phyloP scores from a whole-genome alignment of 2,888 invertebrate species.

The Eumacrocentrus americanus region DNA sequence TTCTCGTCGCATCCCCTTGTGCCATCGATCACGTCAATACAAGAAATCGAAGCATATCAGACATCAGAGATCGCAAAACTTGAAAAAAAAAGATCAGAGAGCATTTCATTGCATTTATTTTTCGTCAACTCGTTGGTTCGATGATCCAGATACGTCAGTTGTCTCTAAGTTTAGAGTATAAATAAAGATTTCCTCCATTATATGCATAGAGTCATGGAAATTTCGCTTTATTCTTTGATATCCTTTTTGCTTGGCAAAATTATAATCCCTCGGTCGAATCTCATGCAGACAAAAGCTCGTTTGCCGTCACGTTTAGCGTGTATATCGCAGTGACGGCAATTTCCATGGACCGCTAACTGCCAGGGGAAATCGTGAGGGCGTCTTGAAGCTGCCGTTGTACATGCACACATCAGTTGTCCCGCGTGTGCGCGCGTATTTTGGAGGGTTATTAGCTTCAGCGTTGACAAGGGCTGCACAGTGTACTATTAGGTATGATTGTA shows the following conservation, averaged over 20 bases:
- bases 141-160: too few species aligned
- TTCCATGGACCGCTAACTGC: neutral
- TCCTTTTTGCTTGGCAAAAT: slow-evolving; percentile 15
- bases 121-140: too few species aligned
- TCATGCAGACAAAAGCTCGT: slow-evolving; percentile 4
- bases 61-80: too few species aligned
- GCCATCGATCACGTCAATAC: too few species aligned
- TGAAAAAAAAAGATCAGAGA: too few species aligned
- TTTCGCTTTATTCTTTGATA: too few species aligned
- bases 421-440: slow-evolving; percentile 10
- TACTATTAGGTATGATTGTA: neutral
- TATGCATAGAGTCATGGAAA: too few species aligned
- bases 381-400: neutral
- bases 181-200: too few species aligned
- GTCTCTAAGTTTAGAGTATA: too few species aligned
- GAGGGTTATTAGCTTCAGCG: slow-evolving; percentile 15
- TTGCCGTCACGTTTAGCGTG: slow-evolving; percentile 15
- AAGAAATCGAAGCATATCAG: too few species aligned
- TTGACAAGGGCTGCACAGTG: slow-evolving; percentile 10
- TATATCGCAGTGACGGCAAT: slow-evolving; percentile 8
- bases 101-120: too few species aligned
- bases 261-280: slow-evolving; percentile 15
- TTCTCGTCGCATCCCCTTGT: too few species aligned
- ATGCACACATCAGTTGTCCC: neutral
- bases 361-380: neutral